A percentile compares a stretch with the other conserved stretches of the same genome.
Evolutionary conservation across 2,888 invertebrate species (phyloP).

Genomic region (Macrosiphum euphorbiae): DNA sequence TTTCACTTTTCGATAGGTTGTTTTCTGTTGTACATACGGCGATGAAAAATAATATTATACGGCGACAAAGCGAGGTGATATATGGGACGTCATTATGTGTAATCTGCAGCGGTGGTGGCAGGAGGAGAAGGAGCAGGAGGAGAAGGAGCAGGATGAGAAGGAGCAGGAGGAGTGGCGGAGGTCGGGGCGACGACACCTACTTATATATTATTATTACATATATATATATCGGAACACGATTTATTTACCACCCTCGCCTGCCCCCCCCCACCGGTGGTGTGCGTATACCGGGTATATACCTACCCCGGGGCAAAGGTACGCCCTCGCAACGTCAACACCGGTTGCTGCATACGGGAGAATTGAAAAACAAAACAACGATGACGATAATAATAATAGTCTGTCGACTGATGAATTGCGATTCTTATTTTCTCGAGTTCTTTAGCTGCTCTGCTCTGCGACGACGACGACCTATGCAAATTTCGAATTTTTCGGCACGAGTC

Average conservation of each 20-base stretch:
- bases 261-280: not conserved
- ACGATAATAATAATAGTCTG: not conserved
- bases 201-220: slow-evolving; percentile 13
- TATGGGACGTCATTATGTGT: slow-evolving; percentile 44
- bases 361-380: not conserved
- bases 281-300: not conserved
- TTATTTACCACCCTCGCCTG: slow-evolving; percentile 24
- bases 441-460: too few relatives aligned
- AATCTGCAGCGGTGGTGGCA: not conserved
- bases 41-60: slow-evolving; percentile 51
- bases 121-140: not conserved
- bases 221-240: slow-evolving; percentile 19
- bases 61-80: slow-evolving; percentile 6
- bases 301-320: not conserved
- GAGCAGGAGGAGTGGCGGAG: not conserved
- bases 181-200: slow-evolving; percentile 30
- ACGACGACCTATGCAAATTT: not conserved
- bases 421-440: not conserved
- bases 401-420: not conserved
- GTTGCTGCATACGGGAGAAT: not conserved
- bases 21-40: not conserved
- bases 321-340: not conserved
- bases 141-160: too few relatives aligned
- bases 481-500: not conserved
- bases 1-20: slow-evolving; percentile 58